These are phyloP conservation scores for Premnoplex brunnescens DNA, from an alignment of 2,797 vertebrate genomes.

Conservation along the genomic window DNA sequence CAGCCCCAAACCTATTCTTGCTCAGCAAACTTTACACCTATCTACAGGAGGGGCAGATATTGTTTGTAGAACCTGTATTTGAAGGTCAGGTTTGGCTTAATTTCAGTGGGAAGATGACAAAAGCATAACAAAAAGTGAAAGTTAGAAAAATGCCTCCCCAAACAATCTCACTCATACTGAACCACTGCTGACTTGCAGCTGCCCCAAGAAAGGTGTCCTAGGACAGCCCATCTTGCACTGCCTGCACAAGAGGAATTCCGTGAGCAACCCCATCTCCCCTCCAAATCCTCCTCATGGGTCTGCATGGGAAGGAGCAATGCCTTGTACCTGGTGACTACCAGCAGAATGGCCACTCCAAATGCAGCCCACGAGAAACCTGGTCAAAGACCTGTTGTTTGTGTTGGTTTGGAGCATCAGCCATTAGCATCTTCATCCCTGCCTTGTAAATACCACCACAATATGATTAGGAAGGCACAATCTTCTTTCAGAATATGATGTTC, in stretches of 20 bases:
- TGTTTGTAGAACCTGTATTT: background rate
- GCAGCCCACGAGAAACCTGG: background rate
- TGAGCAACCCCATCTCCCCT: background rate
- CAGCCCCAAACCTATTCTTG: background rate
- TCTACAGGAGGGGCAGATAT: background rate
- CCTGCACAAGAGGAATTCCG: background rate
- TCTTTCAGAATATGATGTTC: conserved; percentile 8
- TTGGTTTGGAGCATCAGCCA: background rate
- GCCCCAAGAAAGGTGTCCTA: background rate
- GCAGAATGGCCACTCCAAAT: background rate
- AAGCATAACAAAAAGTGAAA: background rate
- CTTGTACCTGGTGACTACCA: background rate
- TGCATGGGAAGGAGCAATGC: background rate
- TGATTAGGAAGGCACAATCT: background rate
- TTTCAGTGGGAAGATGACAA: background rate
- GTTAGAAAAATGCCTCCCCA: background rate
- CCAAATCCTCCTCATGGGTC: no score
- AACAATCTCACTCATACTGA: background rate
- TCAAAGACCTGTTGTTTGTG: background rate
- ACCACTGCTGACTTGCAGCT: background rate
- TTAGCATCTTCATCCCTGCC: background rate
- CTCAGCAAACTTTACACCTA: background rate
- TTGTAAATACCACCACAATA: background rate
- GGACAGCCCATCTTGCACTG: background rate
- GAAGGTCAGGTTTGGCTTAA: background rate